Percentiles rank a stretch among this genome's conserved stretches.
Evolutionary conservation across 2,113 vertebrate genomes (phyloP).

Genomic region (Epinephelus cyanopodus): DNA sequence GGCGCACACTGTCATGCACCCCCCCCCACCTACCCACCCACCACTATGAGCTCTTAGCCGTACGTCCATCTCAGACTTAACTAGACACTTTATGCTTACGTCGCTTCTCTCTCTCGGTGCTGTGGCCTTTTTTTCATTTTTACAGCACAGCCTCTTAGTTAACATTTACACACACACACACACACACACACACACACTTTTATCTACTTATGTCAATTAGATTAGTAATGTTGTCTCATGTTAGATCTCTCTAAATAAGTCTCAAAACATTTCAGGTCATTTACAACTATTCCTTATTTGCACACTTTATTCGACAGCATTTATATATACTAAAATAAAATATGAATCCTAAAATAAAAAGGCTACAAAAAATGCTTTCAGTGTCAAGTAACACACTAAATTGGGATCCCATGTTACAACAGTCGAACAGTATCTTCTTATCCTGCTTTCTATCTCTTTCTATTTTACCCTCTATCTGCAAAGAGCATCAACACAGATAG

Average conservation of each 20-base stretch:
- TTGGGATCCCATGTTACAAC: background rate
- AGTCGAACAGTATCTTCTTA: background rate
- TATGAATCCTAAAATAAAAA: background rate
- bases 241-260: background rate
- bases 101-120: constrained; percentile 61
- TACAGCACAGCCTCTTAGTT: constrained; percentile 12
- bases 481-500: constrained; percentile 1
- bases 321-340: background rate
- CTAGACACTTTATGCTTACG: constrained; percentile 80
- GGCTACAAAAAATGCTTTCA: background rate
- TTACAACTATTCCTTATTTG: too few relatives aligned
- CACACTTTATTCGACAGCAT: background rate
- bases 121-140: background rate
- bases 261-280: too few relatives aligned
- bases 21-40: constrained; percentile 3
- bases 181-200: constrained; percentile 9
- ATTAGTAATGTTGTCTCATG: background rate
- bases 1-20: constrained; percentile 60
- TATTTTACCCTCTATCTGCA: constrained; percentile 27
- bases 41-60: constrained; percentile 69
- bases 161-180: constrained; percentile 31
- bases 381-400: background rate
- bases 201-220: background rate
- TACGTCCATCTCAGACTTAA: constrained; percentile 81
- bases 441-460: constrained; percentile 23